Base-by-base conservation (phyloP, 2,113 vertebrate genomes). In the Natator depressus region DNA sequence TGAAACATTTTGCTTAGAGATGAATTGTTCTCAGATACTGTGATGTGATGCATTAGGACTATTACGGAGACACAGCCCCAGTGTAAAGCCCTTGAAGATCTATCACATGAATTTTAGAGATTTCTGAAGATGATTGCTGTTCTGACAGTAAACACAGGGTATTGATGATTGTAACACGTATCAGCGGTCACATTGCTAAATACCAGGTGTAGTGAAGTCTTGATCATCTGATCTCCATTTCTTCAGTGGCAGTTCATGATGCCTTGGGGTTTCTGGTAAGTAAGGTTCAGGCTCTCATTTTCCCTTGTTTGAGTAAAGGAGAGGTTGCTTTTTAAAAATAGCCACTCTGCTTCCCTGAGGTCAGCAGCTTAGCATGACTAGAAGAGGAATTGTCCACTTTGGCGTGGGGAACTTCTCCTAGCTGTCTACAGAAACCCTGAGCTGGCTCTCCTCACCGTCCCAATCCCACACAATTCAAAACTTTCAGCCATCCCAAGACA, bases 241-340 rank as follows among this genome's bases (percentile, higher is more conserved):
- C 85, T 96, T 96, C 91, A 89, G 88, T 4, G 0, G 49, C 1
- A 82, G 59, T 94, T 89, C 93, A 94, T n/a, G 0, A 93, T 87
- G 94, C 75, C 46, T 50, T 69, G 4, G 24, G 47, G 78, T 78
- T 76, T 51, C 82, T 38, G 31, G 62, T 22, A 94, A 87, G 92
- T 82, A 90, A 94, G 95, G 46, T 81, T 92, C 27, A 2, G 93
- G 80, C 93, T n/a, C 94, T 89, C 65, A 57, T 94, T 94, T 95
- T 85, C 47, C 90, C 87, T 86, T 90, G 89, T 94, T 87, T 90
- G 29, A 93, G 84, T 85, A 95, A 62, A 89, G 89, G 90, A 83
- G 93, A 96, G 94, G 96, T 96, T 97, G 82, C 94, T 97, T 87
- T 97, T 97, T 97, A 97, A 97, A 96, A 96, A 95, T 96, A 96